Percentiles rank a stretch among this genome's conserved stretches.
Evolutionary conservation across 2,888 invertebrate genomes (phyloP).

Genomic region (Eilema sororculum): DNA sequence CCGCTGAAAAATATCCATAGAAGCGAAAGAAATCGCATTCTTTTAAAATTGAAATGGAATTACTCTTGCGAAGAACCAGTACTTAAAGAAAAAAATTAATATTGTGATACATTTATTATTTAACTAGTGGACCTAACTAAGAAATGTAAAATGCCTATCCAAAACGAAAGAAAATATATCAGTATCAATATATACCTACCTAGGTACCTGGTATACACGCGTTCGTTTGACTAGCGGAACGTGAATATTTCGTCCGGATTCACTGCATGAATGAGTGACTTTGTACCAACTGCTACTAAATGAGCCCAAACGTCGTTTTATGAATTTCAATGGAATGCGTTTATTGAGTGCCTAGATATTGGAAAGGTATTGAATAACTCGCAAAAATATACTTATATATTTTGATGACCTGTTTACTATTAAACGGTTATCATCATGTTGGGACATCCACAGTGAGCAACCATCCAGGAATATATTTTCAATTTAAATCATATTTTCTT

Average conservation of each 20-base stretch:
- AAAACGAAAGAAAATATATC: constrained; percentile 17
- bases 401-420: background rate
- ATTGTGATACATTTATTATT: background rate
- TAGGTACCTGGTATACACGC: constrained; percentile 44
- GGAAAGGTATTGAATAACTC: constrained; percentile 22
- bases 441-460: background rate
- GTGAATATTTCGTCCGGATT: constrained; percentile 74
- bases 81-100: background rate
- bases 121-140: background rate
- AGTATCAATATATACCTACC: constrained; percentile 27
- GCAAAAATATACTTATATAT: constrained; percentile 23
- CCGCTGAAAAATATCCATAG: no score
- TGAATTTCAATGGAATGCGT: constrained; percentile 59
- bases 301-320: constrained; percentile 57
- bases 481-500: no score
- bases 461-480: background rate
- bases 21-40: no score
- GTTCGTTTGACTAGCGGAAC: constrained; percentile 72
- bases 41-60: no score
- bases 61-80: no score
- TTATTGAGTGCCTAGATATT: constrained; percentile 44
- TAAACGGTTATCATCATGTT: background rate
- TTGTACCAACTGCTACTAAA: constrained; percentile 60
- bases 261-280: constrained; percentile 67
- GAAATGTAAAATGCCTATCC: constrained; percentile 17